These are phyloP conservation scores for Potorous gilbertii DNA, from an alignment of 2,797 vertebrate genomes.

Conservation along the genomic window DNA sequence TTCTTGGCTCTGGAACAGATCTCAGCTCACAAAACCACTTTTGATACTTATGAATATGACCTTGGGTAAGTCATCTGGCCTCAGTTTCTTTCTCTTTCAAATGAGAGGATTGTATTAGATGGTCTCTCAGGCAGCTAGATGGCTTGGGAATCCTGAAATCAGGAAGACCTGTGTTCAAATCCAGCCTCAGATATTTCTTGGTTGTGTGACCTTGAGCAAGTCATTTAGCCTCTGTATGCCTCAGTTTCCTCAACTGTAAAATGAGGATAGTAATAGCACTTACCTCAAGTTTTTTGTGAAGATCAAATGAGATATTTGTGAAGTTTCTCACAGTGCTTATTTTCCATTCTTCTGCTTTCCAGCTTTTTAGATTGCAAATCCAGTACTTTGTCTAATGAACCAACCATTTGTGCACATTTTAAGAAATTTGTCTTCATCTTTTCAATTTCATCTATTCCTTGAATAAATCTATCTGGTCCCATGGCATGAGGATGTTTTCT, in stretches of 20 bases:
- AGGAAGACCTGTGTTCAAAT: not conserved
- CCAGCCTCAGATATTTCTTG: not conserved
- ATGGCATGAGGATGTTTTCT: not conserved
- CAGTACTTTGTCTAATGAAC: not conserved
- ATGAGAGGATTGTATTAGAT: not conserved
- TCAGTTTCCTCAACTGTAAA: not conserved
- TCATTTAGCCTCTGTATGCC: not conserved
- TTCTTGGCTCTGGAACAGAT: not conserved
- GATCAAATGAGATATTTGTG: not conserved
- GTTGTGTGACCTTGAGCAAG: not conserved
- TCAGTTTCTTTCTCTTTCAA: not conserved
- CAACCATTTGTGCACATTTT: constrained; percentile 4
- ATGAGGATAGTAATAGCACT: not conserved
- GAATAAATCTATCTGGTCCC: not conserved
- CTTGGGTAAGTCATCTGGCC: not conserved
- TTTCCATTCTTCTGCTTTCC: not conserved
- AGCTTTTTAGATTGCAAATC: constrained; percentile 2
- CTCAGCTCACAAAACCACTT: not conserved
- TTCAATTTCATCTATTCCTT: not conserved
- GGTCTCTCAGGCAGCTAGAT: not conserved
- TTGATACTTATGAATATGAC: not conserved
- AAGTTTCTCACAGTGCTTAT: not conserved
- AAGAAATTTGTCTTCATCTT: not conserved
- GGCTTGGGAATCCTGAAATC: not conserved
- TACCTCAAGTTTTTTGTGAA: not conserved